Percentiles rank a stretch among this genome's conserved stretches.
Conservation (phyloP, 2,113 vertebrate species). For the Lagopus muta region DNA sequence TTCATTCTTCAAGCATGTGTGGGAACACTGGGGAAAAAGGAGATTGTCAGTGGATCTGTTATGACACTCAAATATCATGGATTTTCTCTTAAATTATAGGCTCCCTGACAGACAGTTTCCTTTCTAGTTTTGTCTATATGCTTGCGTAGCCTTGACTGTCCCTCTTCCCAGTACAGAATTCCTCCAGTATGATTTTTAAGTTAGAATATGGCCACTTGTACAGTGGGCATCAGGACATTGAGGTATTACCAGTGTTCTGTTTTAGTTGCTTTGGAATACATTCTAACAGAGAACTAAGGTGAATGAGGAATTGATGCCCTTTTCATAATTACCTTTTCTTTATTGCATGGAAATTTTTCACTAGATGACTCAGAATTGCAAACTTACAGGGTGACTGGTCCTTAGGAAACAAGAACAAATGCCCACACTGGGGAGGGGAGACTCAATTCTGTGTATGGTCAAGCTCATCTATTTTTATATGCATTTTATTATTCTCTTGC, state of each 20-base stretch:
- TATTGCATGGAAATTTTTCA: not conserved
- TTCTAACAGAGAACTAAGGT: not conserved
- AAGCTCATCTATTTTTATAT: not conserved
- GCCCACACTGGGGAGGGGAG: not conserved
- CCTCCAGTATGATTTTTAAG: not conserved
- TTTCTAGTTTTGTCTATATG: not conserved
- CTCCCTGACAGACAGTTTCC: not conserved
- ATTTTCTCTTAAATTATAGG: not conserved
- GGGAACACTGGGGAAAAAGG: not conserved
- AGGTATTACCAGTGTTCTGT: not conserved
- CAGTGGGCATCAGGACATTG: not conserved
- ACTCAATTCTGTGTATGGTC: not conserved
- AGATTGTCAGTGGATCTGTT: not conserved
- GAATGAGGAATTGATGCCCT: not conserved
- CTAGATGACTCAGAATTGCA: not conserved
- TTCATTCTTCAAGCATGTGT: rapidly evolving
- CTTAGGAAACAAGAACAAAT: not conserved
- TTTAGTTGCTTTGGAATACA: not conserved
- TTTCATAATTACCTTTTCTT: not conserved
- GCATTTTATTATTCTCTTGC: not conserved
- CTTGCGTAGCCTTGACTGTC: not conserved
- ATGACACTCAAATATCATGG: not conserved
- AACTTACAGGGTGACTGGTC: not conserved
- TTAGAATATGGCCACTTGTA: not conserved
- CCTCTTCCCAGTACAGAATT: not conserved